These are phyloP conservation scores for Hapalemur alaotrensis DNA, from an alignment of 2,797 vertebrate genomes.

Conservation along the genomic window DNA sequence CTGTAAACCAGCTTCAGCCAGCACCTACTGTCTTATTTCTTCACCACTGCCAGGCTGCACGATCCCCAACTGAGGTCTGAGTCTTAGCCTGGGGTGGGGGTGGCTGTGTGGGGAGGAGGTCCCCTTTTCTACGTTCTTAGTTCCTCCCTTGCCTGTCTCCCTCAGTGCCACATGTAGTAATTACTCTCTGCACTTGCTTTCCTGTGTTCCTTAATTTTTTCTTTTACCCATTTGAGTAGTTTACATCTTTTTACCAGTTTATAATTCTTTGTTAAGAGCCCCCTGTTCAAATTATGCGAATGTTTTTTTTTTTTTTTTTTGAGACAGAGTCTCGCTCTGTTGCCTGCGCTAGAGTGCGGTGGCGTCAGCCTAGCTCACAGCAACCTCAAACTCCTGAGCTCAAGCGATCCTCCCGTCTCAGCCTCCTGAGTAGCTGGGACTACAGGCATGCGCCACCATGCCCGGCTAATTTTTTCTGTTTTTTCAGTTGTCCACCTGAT, in stretches of 20 bases:
- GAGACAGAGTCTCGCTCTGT: too few relatives aligned
- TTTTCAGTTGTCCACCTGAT: too few relatives aligned
- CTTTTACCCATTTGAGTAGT: neutral
- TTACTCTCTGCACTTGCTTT: neutral
- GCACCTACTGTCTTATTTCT: too few relatives aligned
- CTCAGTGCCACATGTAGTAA: fast-evolving
- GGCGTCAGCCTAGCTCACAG: too few relatives aligned
- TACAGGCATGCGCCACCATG: too few relatives aligned
- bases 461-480: too few relatives aligned
- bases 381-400: too few relatives aligned
- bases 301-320: neutral
- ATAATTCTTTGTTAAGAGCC: neutral
- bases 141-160: neutral
- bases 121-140: neutral
- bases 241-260: neutral
- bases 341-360: too few relatives aligned
- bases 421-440: too few relatives aligned
- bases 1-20: neutral
- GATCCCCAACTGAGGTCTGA: fast-evolving
- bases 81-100: neutral
- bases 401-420: too few relatives aligned
- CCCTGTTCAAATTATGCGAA: neutral
- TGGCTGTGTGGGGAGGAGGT: too few relatives aligned
- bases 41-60: neutral
- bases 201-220: neutral